A percentile compares a stretch with the other conserved stretches of the same genome.
phyloP scores from a whole-genome alignment of 2,113 vertebrate species.

The Ophthalmolycus amberensis region DNA sequence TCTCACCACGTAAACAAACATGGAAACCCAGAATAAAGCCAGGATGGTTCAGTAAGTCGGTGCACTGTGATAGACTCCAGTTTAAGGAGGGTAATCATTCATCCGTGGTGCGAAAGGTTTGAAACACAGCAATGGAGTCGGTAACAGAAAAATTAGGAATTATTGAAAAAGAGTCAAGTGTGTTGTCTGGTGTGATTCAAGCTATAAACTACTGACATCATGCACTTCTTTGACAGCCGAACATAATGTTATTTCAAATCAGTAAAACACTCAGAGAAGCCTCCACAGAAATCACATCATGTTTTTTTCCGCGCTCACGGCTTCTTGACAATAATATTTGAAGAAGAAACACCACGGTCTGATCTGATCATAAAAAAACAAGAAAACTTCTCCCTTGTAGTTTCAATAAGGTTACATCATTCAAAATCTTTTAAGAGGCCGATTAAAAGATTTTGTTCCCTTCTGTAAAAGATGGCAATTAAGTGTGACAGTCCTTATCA shows the following conservation, averaged over 20 bases:
- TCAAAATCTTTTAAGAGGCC: conserved; percentile 11
- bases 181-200: background rate
- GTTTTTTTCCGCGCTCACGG: background rate
- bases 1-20: conserved; percentile 38
- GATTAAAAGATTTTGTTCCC: conserved; percentile 5
- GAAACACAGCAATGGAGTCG: background rate
- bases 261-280: background rate
- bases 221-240: background rate
- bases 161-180: background rate
- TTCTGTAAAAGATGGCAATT: background rate
- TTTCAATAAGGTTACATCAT: conserved; percentile 2
- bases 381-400: background rate
- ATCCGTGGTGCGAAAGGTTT: background rate
- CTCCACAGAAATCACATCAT: conserved; percentile 10
- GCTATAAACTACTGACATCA: background rate
- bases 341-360: background rate
- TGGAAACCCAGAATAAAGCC: background rate
- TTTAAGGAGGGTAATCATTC: conserved; percentile 3
- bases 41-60: conserved; percentile 8
- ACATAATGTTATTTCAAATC: conserved; percentile 7
- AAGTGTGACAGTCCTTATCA: background rate
- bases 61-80: background rate
- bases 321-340: background rate
- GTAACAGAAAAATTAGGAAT: background rate
- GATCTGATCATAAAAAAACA: background rate